Percentiles rank a stretch among this genome's conserved stretches.
Evolutionary conservation across 2,113 vertebrate genomes (phyloP).

Genomic region (Ailuropoda melanoleuca): DNA sequence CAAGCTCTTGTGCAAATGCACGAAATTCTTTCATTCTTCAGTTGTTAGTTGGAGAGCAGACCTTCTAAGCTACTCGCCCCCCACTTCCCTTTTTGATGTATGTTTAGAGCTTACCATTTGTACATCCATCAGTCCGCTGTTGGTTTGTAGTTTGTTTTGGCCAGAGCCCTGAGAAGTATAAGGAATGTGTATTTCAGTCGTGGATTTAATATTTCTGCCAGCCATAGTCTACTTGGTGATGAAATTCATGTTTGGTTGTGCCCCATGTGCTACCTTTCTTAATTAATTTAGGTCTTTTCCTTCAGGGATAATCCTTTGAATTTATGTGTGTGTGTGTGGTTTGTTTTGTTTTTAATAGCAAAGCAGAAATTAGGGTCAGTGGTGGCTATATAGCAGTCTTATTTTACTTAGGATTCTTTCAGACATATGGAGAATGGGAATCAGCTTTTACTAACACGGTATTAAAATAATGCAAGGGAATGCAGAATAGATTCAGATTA

Average conservation of each 20-base stretch:
- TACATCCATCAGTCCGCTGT: neutral
- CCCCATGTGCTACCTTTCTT: neutral
- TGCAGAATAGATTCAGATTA: constrained; percentile 1
- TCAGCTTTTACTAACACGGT: neutral
- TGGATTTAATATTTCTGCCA: constrained; percentile 46
- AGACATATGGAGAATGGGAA: neutral
- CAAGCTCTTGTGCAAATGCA: neutral
- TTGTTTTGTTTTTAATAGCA: neutral
- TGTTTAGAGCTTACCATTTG: neutral
- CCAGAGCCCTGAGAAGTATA: neutral
- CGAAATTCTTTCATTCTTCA: neutral
- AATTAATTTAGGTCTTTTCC: neutral
- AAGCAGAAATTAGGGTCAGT: neutral
- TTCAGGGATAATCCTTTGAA: constrained; percentile 9
- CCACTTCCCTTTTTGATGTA: neutral
- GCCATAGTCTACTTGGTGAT: neutral
- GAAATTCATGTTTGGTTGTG: constrained; percentile 10
- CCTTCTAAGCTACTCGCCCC: neutral
- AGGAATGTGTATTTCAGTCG: neutral
- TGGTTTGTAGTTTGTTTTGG: constrained; percentile 47
- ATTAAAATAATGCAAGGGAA: neutral
- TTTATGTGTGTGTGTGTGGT: neutral
- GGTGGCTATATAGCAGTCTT: neutral
- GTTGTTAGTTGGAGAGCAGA: neutral
- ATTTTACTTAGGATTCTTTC: neutral